Evolutionary conservation across 2,113 vertebrate species (phyloP).

Genomic region (Tragelaphus imberbis): DNA sequence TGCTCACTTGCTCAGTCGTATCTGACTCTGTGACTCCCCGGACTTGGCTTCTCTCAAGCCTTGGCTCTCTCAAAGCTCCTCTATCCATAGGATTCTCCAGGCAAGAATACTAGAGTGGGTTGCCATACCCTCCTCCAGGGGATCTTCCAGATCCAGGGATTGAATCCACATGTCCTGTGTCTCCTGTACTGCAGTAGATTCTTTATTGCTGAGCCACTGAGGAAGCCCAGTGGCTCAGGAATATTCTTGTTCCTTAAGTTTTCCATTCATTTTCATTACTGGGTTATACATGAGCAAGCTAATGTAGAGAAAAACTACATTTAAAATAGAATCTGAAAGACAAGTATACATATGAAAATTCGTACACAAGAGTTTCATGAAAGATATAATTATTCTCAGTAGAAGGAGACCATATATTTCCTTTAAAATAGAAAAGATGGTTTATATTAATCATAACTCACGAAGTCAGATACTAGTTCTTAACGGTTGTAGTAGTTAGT

Average conservation of each 20-base stretch:
- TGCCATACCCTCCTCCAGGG: background rate
- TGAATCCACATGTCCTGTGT: background rate
- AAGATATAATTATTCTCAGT: background rate
- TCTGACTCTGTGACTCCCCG: background rate
- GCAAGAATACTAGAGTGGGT: background rate
- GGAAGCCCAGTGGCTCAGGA: background rate
- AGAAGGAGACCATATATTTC: background rate
- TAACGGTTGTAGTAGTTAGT: background rate
- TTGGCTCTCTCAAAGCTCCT: background rate
- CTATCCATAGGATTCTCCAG: background rate
- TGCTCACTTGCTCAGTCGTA: background rate
- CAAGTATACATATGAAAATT: background rate
- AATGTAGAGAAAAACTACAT: background rate
- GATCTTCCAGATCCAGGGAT: background rate
- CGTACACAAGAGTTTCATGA: background rate
- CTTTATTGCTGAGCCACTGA: background rate
- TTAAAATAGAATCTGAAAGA: background rate
- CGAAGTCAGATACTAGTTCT: background rate
- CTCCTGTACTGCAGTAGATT: background rate
- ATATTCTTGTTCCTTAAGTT: background rate
- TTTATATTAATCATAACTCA: background rate
- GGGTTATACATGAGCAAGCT: background rate
- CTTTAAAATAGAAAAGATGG: background rate
- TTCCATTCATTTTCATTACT: background rate
- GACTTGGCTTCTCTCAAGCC: background rate